Evolutionary conservation across 2,113 vertebrate species (phyloP).

Genomic region (Ochotona curzoniae): DNA sequence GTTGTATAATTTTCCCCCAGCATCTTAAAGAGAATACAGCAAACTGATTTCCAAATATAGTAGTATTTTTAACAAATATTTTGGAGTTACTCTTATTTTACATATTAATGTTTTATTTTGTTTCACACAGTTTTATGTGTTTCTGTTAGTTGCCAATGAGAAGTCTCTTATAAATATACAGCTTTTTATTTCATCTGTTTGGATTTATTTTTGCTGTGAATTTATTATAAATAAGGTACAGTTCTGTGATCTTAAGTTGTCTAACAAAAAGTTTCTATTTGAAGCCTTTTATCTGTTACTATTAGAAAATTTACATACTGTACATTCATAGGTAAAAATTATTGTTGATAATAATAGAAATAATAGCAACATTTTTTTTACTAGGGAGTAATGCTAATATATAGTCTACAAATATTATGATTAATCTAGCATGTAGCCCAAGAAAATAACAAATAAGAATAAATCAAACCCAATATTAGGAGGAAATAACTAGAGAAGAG

Average conservation of each 20-base stretch:
- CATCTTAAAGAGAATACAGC: background rate
- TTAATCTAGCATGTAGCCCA: no score
- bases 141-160: background rate
- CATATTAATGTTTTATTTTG: background rate
- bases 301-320: background rate
- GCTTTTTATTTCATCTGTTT: background rate
- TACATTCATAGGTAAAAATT: background rate
- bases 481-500: no score
- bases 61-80: conserved; percentile 9
- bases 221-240: background rate
- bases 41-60: background rate
- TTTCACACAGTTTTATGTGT: background rate
- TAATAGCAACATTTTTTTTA: background rate
- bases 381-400: background rate
- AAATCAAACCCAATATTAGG: no score
- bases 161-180: background rate
- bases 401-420: background rate
- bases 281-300: background rate
- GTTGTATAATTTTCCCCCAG: background rate
- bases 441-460: no score
- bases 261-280: background rate
- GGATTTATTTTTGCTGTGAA: background rate
- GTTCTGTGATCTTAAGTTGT: background rate
- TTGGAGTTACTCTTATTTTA: background rate
- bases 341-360: conserved; percentile 14